Evolutionary conservation across 53 echinoderm and acorn worm genomes (phyloP).

Genomic region (Arbacia lixula): DNA sequence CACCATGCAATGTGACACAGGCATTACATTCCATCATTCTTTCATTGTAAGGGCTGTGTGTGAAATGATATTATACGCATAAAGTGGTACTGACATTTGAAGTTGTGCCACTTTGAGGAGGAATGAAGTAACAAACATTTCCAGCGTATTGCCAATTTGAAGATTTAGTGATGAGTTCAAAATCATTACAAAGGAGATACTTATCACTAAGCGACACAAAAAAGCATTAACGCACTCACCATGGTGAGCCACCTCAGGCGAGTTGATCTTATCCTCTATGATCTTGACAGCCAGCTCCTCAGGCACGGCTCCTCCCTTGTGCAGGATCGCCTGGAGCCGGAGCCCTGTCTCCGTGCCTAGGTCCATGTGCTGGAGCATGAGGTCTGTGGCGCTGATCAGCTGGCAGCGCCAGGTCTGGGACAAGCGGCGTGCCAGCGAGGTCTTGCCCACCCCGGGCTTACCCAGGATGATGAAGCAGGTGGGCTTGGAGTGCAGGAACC

Average conservation of each 20-base stretch:
- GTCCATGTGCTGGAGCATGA: constrained; percentile 90
- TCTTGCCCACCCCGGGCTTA: constrained; percentile 95
- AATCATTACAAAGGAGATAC: too few relatives aligned
- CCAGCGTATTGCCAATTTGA: too few relatives aligned
- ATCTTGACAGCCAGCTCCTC: constrained; percentile 90
- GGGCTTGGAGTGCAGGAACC: constrained; percentile 97
- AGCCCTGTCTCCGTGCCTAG: constrained; percentile 86
- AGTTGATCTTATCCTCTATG: constrained; percentile 97
- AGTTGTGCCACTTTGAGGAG: too few relatives aligned
- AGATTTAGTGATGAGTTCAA: too few relatives aligned
- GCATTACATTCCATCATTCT: too few relatives aligned
- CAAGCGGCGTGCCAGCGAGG: constrained; percentile 81
- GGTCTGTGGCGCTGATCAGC: constrained; percentile 92
- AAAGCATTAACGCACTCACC: constrained; percentile 60
- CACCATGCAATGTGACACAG: too few relatives aligned
- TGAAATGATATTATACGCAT: too few relatives aligned
- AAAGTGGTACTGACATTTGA: too few relatives aligned
- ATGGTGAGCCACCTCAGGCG: constrained; percentile 94
- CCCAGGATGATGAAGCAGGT: constrained; percentile 96
- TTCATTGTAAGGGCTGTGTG: too few relatives aligned
- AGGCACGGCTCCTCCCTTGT: constrained; percentile 86
- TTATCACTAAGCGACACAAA: too few relatives aligned
- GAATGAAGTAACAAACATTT: too few relatives aligned
- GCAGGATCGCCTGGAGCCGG: constrained; percentile 83
- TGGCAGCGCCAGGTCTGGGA: constrained; percentile 97